A percentile compares a stretch with the other conserved stretches of the same genome.
These are phyloP conservation scores for Argyrosomus japonicus DNA, from an alignment of 2,113 vertebrate genomes.

Conservation along the genomic window DNA sequence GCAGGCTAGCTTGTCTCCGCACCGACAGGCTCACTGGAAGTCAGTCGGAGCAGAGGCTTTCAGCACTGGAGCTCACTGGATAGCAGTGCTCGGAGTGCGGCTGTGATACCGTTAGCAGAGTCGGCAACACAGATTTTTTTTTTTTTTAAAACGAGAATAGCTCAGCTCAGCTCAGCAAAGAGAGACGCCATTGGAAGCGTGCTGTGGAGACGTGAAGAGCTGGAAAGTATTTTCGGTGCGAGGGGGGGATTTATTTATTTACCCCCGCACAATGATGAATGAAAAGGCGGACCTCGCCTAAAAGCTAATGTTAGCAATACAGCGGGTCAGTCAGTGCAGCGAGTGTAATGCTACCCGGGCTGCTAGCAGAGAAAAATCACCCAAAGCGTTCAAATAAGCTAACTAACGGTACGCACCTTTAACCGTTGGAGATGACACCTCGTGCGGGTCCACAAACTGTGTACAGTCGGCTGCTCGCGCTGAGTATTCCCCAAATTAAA, in stretches of 20 bases:
- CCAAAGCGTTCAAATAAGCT: constrained; percentile 4
- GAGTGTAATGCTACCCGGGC: constrained; percentile 58
- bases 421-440: constrained; percentile 53
- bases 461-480: constrained; percentile 44
- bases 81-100: constrained; percentile 58
- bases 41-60: constrained; percentile 51
- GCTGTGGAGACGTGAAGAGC: not conserved
- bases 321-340: constrained; percentile 60
- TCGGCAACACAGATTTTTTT: constrained; percentile 35
- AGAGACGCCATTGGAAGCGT: not conserved
- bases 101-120: constrained; percentile 30
- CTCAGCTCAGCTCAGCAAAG: not conserved
- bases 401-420: constrained; percentile 66
- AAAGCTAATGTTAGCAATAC: constrained; percentile 73
- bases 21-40: constrained; percentile 13
- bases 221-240: not conserved
- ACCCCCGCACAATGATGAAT: constrained; percentile 53
- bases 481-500: constrained; percentile 65
- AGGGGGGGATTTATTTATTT: not conserved
- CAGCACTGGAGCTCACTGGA: constrained; percentile 78
- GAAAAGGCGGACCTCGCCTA: constrained; percentile 77
- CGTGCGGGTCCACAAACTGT: constrained; percentile 72
- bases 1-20: constrained; percentile 50
- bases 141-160: not conserved
- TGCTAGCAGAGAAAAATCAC: constrained; percentile 60